These are phyloP conservation scores for Verasper variegatus DNA, from an alignment of 2,113 vertebrate species.

Conservation along the genomic window DNA sequence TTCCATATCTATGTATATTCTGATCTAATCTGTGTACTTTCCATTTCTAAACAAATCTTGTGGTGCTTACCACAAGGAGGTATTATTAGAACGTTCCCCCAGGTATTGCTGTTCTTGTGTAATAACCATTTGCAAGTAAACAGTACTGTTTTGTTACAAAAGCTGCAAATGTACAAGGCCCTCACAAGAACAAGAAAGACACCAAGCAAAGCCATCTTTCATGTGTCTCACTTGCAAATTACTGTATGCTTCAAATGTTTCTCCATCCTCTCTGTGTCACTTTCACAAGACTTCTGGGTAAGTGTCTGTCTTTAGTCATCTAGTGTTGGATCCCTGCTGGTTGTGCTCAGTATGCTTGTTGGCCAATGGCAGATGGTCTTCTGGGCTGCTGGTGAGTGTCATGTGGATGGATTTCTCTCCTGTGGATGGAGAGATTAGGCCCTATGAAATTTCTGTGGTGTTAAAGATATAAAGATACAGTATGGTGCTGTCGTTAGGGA, in stretches of 20 bases:
- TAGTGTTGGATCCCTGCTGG: slow-evolving; percentile 35
- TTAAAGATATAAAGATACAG: slow-evolving; percentile 3
- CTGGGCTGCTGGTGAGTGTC: slow-evolving; percentile 3
- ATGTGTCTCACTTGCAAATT: slow-evolving; percentile 6
- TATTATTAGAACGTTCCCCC: neutral
- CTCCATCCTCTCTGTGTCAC: slow-evolving; percentile 25
- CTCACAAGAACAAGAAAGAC: neutral
- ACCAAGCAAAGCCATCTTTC: neutral
- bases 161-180: neutral
- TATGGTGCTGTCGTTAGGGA: neutral
- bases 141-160: neutral
- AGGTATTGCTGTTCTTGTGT: neutral
- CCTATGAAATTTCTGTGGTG: slow-evolving; percentile 18
- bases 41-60: too few relatives aligned
- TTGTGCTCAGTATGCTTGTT: slow-evolving; percentile 37
- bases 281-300: slow-evolving; percentile 23
- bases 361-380: slow-evolving; percentile 48
- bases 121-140: neutral
- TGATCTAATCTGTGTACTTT: too few relatives aligned
- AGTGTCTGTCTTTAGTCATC: slow-evolving; percentile 28
- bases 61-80: too few relatives aligned
- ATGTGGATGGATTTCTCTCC: slow-evolving; percentile 28
- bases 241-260: neutral
- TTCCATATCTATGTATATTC: too few relatives aligned
- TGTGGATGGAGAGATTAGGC: slow-evolving; percentile 29